phyloP scores from a whole-genome alignment of 2,888 invertebrate species.

The Allolobophora icterica region DNA sequence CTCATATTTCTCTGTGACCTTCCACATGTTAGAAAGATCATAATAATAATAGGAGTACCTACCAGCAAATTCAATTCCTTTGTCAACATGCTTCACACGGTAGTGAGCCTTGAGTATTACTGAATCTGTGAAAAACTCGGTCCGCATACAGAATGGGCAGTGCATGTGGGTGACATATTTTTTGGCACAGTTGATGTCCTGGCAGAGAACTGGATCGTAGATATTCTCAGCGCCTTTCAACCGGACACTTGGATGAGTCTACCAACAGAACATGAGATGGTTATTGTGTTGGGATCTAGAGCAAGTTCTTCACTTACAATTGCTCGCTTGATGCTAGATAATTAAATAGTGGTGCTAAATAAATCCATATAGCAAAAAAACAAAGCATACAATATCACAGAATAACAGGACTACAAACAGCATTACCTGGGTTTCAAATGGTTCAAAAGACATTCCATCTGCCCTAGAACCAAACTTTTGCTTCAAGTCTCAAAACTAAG shows the following conservation, averaged over 20 bases:
- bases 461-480: too few relatives aligned
- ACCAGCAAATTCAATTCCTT: slow-evolving; percentile 66
- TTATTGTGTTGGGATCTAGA: background rate
- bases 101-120: slow-evolving; percentile 65
- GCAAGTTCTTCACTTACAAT: background rate
- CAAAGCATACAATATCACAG: background rate
- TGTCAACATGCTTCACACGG: slow-evolving; percentile 65
- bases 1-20: too few relatives aligned
- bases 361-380: background rate
- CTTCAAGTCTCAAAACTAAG: too few relatives aligned
- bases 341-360: background rate
- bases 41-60: background rate
- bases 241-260: slow-evolving; percentile 62
- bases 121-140: slow-evolving; percentile 61
- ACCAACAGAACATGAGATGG: background rate
- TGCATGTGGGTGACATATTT: slow-evolving; percentile 60
- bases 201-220: slow-evolving; percentile 60
- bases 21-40: background rate
- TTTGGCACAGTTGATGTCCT: slow-evolving; percentile 56
- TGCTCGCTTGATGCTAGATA: background rate
- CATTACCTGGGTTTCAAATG: too few relatives aligned
- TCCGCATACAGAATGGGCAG: slow-evolving; percentile 64
- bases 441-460: too few relatives aligned
- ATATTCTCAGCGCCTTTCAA: slow-evolving; percentile 63
- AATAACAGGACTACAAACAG: too few relatives aligned